Base-by-base conservation (phyloP, 2,888 invertebrate species). In the Nephrotoma flavescens region DNA sequence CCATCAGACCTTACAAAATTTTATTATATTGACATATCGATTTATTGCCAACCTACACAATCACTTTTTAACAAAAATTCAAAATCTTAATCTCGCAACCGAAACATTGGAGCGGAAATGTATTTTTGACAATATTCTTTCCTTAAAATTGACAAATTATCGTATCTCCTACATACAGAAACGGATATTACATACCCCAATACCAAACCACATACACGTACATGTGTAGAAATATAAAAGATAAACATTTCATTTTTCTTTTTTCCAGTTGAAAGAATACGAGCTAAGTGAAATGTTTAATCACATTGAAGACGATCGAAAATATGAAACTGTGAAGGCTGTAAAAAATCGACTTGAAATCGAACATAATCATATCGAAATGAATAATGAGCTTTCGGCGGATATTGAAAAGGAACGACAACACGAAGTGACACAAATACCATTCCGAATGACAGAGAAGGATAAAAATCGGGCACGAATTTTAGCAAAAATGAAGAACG, bases 201-300 rank as follows among this genome's bases (percentile, higher is more conserved):
- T 71, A 31, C 31, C 71, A 15, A 52, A 31, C 6, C 57, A 71
- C 19, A 71, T 71, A 71, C 9, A 71, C 6, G 15, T 31, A 31
- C 31, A 31, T 31, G 31, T 31, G 31, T 52, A 52, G n/a, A 52
- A 52, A 44, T 44, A 44, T 44, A 52, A 7, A 52, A 52, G 52
- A 84, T 42, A n/a, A 84, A 84, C 42, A 84, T 84, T 84, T 84
- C 42, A 42, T 84, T 71, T 71, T 71, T 31, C 31, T 31, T 31
- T 87, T 87, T 87, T 88, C 86, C 92, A 97, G 97, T 93, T 97
- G 88, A 96, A 96, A 89, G 97, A 97, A 92, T 97, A 97, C 93
- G 96, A 96, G 91, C 92, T 97, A 88, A 95, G 96, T 88, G 96
- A 97, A 92, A 96, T 96, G 88, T 97, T 97, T 92, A 96, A 96